Evolutionary conservation across 2,113 vertebrate species (phyloP), one percentile per base, ranked within the genome.

Genomic region (Rhea americana): DNA sequence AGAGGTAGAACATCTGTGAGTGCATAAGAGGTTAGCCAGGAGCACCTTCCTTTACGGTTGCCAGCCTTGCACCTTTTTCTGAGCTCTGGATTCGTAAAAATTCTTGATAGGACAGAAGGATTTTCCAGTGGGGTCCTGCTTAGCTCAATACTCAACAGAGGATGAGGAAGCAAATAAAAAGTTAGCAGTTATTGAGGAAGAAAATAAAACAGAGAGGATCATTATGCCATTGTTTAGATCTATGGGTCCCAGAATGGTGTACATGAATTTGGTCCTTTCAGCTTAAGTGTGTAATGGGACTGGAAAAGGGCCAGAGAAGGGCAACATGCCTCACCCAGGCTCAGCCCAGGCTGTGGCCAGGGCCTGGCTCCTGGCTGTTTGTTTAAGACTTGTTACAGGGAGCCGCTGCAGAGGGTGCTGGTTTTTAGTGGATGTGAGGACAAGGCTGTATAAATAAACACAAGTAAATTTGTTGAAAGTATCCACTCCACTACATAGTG

Each of bases 371-470:
- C 68, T 82, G 39, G 55, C 78, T 91, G 5, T 65, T 91, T 89
- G 39, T 67, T 91, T 90, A 71, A 81, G 47, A 59, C 35, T 53
- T 92, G 79, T 84, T 51, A 35, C 73, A 71, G 65, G 68, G 48
- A 1, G 4, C 76, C 71, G 39, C 68, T 65, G 51, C 87, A 76
- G 88, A 65, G 70, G 47, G 43, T 48, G 55, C 30, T 91, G 19
- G 0, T 59, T 85, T 92, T 88, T 62, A 88, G 65, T 91, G 82
- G 73, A 67, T 88, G 51, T 77, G 59, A 91, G 43, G 76, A 74
- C 63, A 94, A 93, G 15, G 17, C 56, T 93, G 48, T 86, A 68
- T 91, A 94, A 93, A 90, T 83, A 93, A 93, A 88, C 62, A 88
- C 13, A 82, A 85, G 25, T 61, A 78, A 59, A 91, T 90, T 84